These are phyloP conservation scores for Conopomorpha cramerella DNA, from an alignment of 1,140 invertebrate species.

Conservation along the genomic window DNA sequence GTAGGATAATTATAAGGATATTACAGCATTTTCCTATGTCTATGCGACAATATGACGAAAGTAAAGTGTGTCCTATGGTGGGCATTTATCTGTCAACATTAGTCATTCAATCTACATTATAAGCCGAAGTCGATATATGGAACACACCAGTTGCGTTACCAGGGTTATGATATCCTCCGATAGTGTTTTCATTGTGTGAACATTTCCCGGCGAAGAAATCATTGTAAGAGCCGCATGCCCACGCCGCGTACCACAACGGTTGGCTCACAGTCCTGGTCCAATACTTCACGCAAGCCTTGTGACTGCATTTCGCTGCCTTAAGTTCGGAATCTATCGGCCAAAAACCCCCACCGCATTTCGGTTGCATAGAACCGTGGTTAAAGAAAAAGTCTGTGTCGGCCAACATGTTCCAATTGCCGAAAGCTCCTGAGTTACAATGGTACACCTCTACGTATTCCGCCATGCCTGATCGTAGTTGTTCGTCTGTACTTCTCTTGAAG, in stretches of 20 bases:
- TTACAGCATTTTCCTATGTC: no score
- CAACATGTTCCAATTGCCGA: constrained; percentile 37
- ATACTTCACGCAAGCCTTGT: no score
- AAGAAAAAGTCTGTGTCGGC: constrained; percentile 61
- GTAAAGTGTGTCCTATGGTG: no score
- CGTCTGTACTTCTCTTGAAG: constrained; percentile 49
- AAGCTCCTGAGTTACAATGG: constrained; percentile 39
- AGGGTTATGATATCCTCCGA: constrained; percentile 3
- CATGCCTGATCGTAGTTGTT: constrained; percentile 32
- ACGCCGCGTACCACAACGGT: neutral
- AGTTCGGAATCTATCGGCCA: no score
- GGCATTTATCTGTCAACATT: no score
- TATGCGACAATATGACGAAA: no score
- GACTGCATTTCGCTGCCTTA: neutral
- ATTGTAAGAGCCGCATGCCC: constrained; percentile 7
- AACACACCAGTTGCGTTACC: neutral
- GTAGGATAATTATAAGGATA: no score
- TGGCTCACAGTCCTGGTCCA: constrained; percentile 1
- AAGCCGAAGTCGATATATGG: constrained; percentile 2
- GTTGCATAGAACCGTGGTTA: constrained; percentile 51
- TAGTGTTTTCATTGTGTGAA: constrained; percentile 6
- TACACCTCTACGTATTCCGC: constrained; percentile 49
- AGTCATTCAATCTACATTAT: no score
- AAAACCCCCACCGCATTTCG: constrained; percentile 28
- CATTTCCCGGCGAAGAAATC: constrained; percentile 10